Conservation (phyloP, 2,113 vertebrate genomes). For the Pampusana beccarii region DNA sequence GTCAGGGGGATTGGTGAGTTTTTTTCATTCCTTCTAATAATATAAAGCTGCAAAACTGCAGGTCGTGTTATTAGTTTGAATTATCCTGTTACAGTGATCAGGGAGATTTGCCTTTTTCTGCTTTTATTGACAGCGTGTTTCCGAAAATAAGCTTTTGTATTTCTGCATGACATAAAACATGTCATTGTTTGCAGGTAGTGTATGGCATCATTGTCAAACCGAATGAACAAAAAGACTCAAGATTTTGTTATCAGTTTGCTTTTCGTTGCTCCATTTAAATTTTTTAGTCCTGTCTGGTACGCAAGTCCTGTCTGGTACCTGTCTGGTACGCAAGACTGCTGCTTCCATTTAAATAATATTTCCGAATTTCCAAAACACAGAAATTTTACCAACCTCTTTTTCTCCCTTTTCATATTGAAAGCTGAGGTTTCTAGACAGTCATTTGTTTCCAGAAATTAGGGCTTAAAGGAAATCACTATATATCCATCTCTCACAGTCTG, state of each 20-base stretch:
- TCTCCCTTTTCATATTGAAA: background rate
- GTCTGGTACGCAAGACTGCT: background rate
- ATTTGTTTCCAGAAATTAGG: slow-evolving; percentile 23
- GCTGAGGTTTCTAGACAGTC: background rate
- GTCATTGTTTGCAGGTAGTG: background rate
- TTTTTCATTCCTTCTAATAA: slow-evolving; percentile 20
- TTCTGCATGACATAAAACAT: background rate
- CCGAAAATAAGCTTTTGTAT: background rate
- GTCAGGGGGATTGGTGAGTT: background rate
- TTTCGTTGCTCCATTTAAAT: background rate
- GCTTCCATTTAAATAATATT: background rate
- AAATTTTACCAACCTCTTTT: background rate
- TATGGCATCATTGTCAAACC: background rate
- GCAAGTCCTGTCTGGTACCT: too few relatives aligned
- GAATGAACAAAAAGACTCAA: background rate
- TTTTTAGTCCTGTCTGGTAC: background rate
- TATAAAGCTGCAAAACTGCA: slow-evolving; percentile 5
- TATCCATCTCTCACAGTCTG: background rate
- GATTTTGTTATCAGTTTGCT: background rate
- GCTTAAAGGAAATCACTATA: background rate
- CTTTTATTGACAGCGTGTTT: background rate
- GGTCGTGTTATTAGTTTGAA: background rate
- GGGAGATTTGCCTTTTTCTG: background rate
- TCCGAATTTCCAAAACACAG: background rate
- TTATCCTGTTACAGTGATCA: background rate